Base-by-base conservation (phyloP, 1,140 invertebrate genomes). In the Musca domestica region DNA sequence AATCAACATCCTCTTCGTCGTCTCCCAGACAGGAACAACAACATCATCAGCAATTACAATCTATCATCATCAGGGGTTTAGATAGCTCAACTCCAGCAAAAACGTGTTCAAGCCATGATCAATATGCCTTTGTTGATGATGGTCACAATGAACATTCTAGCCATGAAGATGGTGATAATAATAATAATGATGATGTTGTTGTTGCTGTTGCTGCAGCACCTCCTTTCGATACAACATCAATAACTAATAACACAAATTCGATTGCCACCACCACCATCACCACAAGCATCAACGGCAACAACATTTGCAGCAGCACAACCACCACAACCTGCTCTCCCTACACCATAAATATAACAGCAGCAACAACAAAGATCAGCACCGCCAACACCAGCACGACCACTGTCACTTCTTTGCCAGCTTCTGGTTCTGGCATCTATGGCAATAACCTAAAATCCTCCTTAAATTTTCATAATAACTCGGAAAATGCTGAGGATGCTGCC, bases 31-130 rank as follows among this genome's bases (percentile, higher is more conserved):
- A 67, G 41, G 12, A 69, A 66, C 69, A 67, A 65, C 25, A 52
- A 27, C 71, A 71, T 66, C 72, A 72, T 68, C 68, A 76, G 73
- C 75, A 75, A 75, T 76, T 74, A 69, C 71, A 71, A 73, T 76
- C 72, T 74, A 73, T 76, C 74, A 77, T 73, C 76, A 76, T 77
- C 68, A 61, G 15, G 34, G 30, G 27, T 34, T 61, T 61, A 61
- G 34, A 61, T 77, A 77, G 72, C 75, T 73, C 72, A 67, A 73
- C 70, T 69, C 64, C 34, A 41, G 61, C 34, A 5, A 41, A 41
- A 41, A 41, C 34, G 34, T 41, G 34, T 41, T 41, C 34, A 41
- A 41, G 34, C 34, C 34, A 41, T 41, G 34, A 41, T 41, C 34
- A 41, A 41, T 41, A 41, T 41, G 34, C 12, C 34, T 41, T 41